A percentile compares a stretch with the other conserved stretches of the same genome.
Evolutionary conservation across 2,888 invertebrate genomes (phyloP).

Genomic region (Meiosimyza decipiens): DNA sequence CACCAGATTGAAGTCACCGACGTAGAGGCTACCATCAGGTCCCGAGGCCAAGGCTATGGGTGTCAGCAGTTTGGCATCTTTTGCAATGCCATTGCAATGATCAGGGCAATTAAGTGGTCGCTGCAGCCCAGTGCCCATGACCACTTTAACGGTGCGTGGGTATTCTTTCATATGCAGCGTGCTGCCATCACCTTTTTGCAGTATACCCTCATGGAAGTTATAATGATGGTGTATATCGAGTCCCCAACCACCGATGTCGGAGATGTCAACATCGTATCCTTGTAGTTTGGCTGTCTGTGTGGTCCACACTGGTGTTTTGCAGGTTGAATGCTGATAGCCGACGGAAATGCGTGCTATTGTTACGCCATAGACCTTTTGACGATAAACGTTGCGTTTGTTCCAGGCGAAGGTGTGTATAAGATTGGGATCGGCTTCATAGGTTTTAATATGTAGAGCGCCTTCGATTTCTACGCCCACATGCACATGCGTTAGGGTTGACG

Average conservation of each 20-base stretch:
- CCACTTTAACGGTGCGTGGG: constrained; percentile 88
- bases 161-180: constrained; percentile 93
- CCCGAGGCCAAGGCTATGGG: constrained; percentile 95
- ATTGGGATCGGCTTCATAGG: constrained; percentile 96
- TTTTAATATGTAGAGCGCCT: constrained; percentile 90
- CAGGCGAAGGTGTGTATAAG: constrained; percentile 96
- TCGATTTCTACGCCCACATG: constrained; percentile 94
- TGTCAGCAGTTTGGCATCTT: constrained; percentile 87
- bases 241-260: constrained; percentile 98
- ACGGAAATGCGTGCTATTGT: constrained; percentile 89
- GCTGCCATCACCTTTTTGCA: constrained; percentile 97
- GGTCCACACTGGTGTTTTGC: constrained; percentile 91
- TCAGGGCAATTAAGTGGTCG: constrained; percentile 87
- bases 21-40: constrained; percentile 95
- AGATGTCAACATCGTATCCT: constrained; percentile 96
- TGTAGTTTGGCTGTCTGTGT: constrained; percentile 93
- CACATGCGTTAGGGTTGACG: constrained; percentile 84
- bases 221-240: constrained; percentile 98
- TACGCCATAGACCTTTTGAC: constrained; percentile 93
- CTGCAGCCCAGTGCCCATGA: constrained; percentile 92
- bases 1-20: constrained; percentile 96
- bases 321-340: constrained; percentile 93
- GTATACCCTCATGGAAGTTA: constrained; percentile 97
- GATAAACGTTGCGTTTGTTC: constrained; percentile 98
- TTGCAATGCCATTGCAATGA: constrained; percentile 85